phyloP scores from a whole-genome alignment of 2,797 vertebrate genomes.

The Anguilla obscura region DNA sequence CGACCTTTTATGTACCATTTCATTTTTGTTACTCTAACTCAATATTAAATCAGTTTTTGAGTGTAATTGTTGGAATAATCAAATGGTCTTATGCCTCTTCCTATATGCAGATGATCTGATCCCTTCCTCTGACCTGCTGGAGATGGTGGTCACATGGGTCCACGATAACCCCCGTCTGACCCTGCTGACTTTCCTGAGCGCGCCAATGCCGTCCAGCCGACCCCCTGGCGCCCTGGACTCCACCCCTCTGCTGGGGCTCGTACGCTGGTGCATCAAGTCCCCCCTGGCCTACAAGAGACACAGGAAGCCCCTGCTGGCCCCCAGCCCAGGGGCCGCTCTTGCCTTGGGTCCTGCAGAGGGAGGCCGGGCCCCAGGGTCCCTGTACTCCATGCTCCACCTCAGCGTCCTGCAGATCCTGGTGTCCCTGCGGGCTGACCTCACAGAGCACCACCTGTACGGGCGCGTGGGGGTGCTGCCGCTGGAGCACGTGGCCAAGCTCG shows the following conservation, averaged over 20 bases:
- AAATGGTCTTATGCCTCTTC: too few species aligned
- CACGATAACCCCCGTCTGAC: slow-evolving; percentile 89
- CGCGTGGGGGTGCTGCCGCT: slow-evolving; percentile 86
- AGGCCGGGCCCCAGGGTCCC: slow-evolving; percentile 62
- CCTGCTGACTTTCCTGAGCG: slow-evolving; percentile 91
- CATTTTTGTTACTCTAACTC: too few species aligned
- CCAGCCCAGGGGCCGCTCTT: slow-evolving; percentile 62
- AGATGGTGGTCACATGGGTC: slow-evolving; percentile 93
- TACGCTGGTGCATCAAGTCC: slow-evolving; percentile 92
- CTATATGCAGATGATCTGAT: slow-evolving; percentile 84
- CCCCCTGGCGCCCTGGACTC: slow-evolving; percentile 88
- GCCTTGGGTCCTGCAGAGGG: slow-evolving; percentile 56
- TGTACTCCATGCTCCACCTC: slow-evolving; percentile 91
- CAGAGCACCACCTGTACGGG: slow-evolving; percentile 90
- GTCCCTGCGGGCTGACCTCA: slow-evolving; percentile 85
- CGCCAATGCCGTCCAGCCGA: slow-evolving; percentile 83
- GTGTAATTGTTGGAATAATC: too few species aligned
- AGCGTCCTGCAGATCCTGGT: slow-evolving; percentile 90
- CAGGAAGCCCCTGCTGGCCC: slow-evolving; percentile 70
- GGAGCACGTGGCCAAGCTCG: slow-evolving; percentile 85
- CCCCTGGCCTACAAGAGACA: slow-evolving; percentile 82
- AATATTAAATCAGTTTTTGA: too few species aligned
- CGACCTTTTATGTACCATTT: too few species aligned
- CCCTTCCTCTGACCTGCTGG: slow-evolving; percentile 87
- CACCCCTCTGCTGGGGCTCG: slow-evolving; percentile 87